phyloP scores from a whole-genome alignment of 37 sponge, comb jelly and placozoan genomes.

The Amphimedon queenslandica region DNA sequence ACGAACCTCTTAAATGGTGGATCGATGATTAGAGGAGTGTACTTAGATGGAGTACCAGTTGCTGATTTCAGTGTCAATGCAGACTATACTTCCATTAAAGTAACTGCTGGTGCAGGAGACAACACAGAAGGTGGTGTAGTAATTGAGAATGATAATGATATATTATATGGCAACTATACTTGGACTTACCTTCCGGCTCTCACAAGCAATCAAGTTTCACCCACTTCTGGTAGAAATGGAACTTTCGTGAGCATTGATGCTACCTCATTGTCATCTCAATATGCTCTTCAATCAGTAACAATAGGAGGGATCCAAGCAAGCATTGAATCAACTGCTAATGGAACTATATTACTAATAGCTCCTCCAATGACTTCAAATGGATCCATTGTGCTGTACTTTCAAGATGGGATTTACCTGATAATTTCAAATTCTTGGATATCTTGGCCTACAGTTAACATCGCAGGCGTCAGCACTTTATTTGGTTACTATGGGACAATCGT shows the following conservation, averaged over 20 bases:
- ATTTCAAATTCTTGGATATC: conserved; percentile 38
- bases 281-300: conserved; percentile 2
- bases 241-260: conserved; percentile 48
- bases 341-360: conserved; percentile 16
- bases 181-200: conserved; percentile 60
- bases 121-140: conserved; percentile 12
- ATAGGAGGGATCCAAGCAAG: conserved; percentile 15
- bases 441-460: conserved; percentile 4
- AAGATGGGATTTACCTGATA: not conserved
- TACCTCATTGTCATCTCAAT: not conserved
- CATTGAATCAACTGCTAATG: not conserved
- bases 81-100: conserved; percentile 9
- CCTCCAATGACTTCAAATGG: not conserved
- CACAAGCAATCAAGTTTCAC: conserved; percentile 19
- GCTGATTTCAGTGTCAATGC: not conserved
- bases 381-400: conserved; percentile 15
- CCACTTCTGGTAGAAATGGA: conserved; percentile 57
- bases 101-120: conserved; percentile 19
- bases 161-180: conserved; percentile 18
- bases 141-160: conserved; percentile 20
- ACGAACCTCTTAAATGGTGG: conserved; percentile 30
- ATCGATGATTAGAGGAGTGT: not conserved
- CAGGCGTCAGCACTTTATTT: not conserved
- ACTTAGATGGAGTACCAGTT: conserved; percentile 29
- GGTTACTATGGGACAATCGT: conserved; percentile 49